Evolutionary conservation across 2,888 invertebrate genomes (phyloP).

Genomic region (Rotaria sp.): DNA sequence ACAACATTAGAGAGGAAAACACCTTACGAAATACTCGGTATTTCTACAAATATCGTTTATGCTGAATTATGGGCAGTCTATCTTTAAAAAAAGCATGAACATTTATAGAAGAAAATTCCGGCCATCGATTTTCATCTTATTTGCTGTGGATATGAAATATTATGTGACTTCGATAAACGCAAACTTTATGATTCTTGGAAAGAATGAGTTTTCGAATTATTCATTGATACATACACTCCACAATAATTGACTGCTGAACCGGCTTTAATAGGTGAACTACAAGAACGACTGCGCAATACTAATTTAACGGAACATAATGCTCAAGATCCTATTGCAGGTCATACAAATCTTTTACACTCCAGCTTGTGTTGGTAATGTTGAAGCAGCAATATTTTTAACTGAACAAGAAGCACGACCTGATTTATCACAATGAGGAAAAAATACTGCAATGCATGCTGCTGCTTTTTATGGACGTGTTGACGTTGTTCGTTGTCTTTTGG

Average conservation of each 20-base stretch:
- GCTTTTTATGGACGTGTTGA: not conserved
- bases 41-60: not conserved
- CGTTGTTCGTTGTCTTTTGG: not conserved
- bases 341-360: not conserved
- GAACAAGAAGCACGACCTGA: not conserved
- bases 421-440: not conserved
- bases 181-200: not conserved
- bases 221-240: not conserved
- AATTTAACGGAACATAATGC: not conserved
- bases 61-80: not conserved
- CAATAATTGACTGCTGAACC: not conserved
- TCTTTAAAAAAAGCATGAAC: not conserved
- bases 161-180: not conserved
- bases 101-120: not conserved
- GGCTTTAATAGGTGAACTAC: not conserved
- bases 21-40: not conserved
- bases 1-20: not conserved
- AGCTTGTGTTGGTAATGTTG: not conserved
- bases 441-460: not conserved
- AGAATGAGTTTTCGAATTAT: not conserved
- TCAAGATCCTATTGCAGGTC: not conserved
- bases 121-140: not conserved
- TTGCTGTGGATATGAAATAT: not conserved
- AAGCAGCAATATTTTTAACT: not conserved
- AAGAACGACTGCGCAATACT: not conserved